Base-by-base conservation (phyloP, 2,888 invertebrate genomes). In the Danaus chrysippus region DNA sequence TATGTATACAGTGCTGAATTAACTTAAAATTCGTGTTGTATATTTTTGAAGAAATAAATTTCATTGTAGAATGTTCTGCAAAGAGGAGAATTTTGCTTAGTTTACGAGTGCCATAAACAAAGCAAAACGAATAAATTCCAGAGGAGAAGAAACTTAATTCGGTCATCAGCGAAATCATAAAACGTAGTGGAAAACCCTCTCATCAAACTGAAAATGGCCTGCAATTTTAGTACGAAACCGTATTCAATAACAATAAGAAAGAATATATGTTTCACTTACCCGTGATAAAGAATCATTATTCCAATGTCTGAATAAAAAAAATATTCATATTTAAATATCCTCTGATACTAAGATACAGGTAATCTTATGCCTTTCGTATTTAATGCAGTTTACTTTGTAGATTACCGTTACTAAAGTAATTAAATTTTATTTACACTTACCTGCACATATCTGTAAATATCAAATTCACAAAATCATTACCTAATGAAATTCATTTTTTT, bases 181-280 rank as follows among this genome's bases (percentile, higher is more conserved):
- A 49, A 17, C 11, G 49, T 49, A 17, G 49, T 17, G 10, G 49
- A 49, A 49, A 17, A 17, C 10, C 49, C 49, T 49, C 49, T 49
- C 49, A 49, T 49, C 49, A 49, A 49, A 49, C 49, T 49, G 49
- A 49, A 49, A 49, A 49, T 9, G 49, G 49, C 17, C 49, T 49
- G 17, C 15, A 49, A 49, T 49, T 49, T 49, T 11, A 17, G 12
- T 15, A 46, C 46, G 10, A 49, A 15, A 17, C 23, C 23, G 8
- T 8, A 34, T 49, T 49, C 49, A 49, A 17, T 49, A 49, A 49
- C 49, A 49, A 49, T 49, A 49, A 49, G 49, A 17, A 49, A 49
- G 17, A n/a, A 17, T 49, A 11, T 49, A 6, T 49, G 17, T 49
- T 49, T 49, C 9, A 49, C 17, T 49, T 49, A 15, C 8, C 15